These are phyloP conservation scores for Antitype chi DNA, from an alignment of 2,888 invertebrate species.

Conservation along the genomic window DNA sequence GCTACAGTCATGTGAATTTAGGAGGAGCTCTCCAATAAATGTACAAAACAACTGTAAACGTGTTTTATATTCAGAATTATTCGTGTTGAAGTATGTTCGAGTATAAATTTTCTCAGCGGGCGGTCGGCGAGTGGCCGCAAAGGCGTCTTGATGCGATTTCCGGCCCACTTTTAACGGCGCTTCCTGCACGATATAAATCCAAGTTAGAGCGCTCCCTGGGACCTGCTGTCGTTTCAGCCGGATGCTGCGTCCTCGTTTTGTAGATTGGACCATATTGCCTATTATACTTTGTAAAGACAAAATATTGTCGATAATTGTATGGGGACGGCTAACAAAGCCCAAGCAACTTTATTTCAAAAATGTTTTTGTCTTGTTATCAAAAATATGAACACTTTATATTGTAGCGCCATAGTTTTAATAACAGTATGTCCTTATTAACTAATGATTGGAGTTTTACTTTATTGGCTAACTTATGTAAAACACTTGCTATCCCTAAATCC, in stretches of 20 bases:
- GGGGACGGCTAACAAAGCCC: background rate
- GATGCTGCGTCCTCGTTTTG: slow-evolving; percentile 67
- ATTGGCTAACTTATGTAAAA: background rate
- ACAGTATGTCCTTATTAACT: background rate
- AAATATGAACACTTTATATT: background rate
- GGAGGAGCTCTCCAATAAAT: slow-evolving; percentile 65
- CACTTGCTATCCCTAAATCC: background rate
- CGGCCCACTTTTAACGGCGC: slow-evolving; percentile 84
- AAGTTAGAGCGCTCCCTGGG: slow-evolving; percentile 78
- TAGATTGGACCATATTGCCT: slow-evolving; percentile 62
- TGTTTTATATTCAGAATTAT: slow-evolving; percentile 60
- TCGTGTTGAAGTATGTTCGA: slow-evolving; percentile 60
- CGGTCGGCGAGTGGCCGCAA: slow-evolving; percentile 78
- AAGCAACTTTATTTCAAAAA: slow-evolving; percentile 8
- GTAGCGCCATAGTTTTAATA: background rate
- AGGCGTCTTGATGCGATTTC: slow-evolving; percentile 87
- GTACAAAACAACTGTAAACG: slow-evolving; percentile 51
- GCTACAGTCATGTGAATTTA: slow-evolving; percentile 73
- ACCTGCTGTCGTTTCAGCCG: slow-evolving; percentile 67
- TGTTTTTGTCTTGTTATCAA: background rate
- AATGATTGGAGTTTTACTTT: background rate
- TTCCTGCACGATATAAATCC: slow-evolving; percentile 85
- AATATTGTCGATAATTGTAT: slow-evolving; percentile 48
- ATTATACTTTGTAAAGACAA: slow-evolving; percentile 54
- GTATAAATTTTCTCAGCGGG: slow-evolving; percentile 76